Conservation (phyloP, 2,888 invertebrate species). For the Protophormia terraenovae region DNA sequence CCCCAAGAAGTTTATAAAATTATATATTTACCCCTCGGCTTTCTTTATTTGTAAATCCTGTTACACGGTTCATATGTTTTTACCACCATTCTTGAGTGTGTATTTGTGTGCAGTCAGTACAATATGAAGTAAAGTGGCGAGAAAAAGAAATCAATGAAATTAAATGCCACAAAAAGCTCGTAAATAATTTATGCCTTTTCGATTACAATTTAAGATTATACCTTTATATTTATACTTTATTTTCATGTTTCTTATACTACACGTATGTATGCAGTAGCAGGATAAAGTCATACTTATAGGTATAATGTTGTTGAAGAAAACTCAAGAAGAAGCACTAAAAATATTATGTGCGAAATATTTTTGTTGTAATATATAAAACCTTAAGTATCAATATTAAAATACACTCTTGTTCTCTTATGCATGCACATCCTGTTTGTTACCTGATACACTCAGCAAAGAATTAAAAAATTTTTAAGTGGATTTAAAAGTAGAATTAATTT, state of each 20-base stretch:
- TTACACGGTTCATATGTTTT: slow-evolving; percentile 21
- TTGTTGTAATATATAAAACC: not conserved
- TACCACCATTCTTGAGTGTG: not conserved
- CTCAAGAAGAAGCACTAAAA: not conserved
- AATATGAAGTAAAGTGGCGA: slow-evolving; percentile 3
- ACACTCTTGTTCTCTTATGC: not conserved
- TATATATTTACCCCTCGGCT: not conserved
- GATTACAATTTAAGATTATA: slow-evolving; percentile 68
- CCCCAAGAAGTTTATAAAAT: not conserved
- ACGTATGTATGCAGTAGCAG: slow-evolving; percentile 5
- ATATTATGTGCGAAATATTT: slow-evolving; percentile 36
- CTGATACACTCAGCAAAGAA: not conserved
- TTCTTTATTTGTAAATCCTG: not conserved
- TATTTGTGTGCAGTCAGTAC: not conserved
- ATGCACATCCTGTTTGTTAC: slow-evolving; percentile 7
- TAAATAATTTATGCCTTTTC: slow-evolving; percentile 68
- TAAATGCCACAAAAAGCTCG: slow-evolving; percentile 67
- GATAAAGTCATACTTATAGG: slow-evolving; percentile 31
- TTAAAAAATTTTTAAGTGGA: not conserved
- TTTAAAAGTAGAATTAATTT: not conserved
- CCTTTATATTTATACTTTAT: slow-evolving; percentile 46
- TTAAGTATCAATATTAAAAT: slow-evolving; percentile 16
- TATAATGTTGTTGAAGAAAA: slow-evolving; percentile 13
- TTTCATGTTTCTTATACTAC: not conserved
- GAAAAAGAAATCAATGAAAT: slow-evolving; percentile 61